Conservation (phyloP, 1,140 invertebrate genomes). For the Drosophila orosa region DNA sequence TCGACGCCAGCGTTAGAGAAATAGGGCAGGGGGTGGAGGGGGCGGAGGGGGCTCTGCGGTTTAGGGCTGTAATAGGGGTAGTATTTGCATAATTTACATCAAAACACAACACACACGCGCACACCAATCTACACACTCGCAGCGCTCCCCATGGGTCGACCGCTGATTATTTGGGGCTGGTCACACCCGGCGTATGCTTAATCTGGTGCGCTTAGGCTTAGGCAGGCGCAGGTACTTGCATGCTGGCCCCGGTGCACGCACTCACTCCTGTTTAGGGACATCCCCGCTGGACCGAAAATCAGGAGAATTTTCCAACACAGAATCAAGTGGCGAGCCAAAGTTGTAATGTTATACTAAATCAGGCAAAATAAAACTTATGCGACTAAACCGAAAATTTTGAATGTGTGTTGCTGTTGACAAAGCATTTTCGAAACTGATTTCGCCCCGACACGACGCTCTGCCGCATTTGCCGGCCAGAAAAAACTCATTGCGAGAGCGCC, state of each 20-base stretch:
- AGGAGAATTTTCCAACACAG: slow-evolving; percentile 37
- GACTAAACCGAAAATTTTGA: slow-evolving; percentile 82
- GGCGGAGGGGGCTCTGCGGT: slow-evolving; percentile 15
- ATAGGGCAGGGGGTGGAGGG: slow-evolving; percentile 31
- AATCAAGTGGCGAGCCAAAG: slow-evolving; percentile 59
- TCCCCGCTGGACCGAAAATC: slow-evolving; percentile 17
- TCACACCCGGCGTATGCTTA: slow-evolving; percentile 21
- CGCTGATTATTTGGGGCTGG: slow-evolving; percentile 5
- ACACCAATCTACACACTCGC: not conserved
- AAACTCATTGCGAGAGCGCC: slow-evolving; percentile 65
- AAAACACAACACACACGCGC: slow-evolving; percentile 26
- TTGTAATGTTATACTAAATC: slow-evolving; percentile 58
- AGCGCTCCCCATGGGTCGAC: not conserved
- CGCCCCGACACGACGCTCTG: slow-evolving; percentile 39
- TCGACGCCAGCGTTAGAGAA: slow-evolving; percentile 74
- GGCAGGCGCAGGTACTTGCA: slow-evolving; percentile 16
- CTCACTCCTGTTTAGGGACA: slow-evolving; percentile 49
- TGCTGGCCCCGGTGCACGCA: slow-evolving; percentile 9
- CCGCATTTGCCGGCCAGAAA: slow-evolving; percentile 51
- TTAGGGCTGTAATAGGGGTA: slow-evolving; percentile 69
- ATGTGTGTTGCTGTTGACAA: slow-evolving; percentile 82
- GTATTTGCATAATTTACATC: slow-evolving; percentile 57
- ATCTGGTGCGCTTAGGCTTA: slow-evolving; percentile 39
- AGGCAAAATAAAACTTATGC: slow-evolving; percentile 76
- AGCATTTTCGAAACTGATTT: slow-evolving; percentile 83